Evolutionary conservation across 2,113 vertebrate species (phyloP).

Genomic region (Erinaceus europaeus): DNA sequence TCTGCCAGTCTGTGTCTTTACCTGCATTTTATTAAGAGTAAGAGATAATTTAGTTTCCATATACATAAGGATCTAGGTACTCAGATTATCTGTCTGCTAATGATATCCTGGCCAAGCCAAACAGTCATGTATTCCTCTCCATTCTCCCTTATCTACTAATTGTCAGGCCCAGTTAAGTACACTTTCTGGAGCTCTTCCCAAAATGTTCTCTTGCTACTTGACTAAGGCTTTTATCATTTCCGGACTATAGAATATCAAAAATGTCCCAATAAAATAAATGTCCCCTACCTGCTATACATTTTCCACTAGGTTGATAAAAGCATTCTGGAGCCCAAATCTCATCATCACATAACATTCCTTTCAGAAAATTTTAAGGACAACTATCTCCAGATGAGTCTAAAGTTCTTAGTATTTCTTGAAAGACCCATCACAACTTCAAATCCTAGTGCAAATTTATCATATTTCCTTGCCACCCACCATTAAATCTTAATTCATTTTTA

Average conservation of each 20-base stretch:
- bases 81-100: neutral
- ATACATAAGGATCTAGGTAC: neutral
- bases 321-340: neutral
- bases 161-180: neutral
- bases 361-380: conserved; percentile 19
- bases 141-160: neutral
- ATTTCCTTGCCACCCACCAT: neutral
- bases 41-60: neutral
- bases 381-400: neutral
- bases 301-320: neutral
- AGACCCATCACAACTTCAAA: neutral
- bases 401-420: neutral
- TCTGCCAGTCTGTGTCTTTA: conserved; percentile 12
- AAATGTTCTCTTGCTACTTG: neutral
- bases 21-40: neutral
- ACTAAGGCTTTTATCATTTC: neutral
- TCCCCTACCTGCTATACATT: neutral
- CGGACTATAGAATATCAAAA: neutral
- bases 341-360: neutral
- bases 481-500: neutral
- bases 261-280: neutral
- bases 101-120: neutral
- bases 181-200: conserved; percentile 3
- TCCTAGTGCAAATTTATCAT: neutral
- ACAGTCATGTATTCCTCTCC: neutral